Evolutionary conservation across 2,797 vertebrate genomes (phyloP).

Genomic region (Neostethus bicornis): DNA sequence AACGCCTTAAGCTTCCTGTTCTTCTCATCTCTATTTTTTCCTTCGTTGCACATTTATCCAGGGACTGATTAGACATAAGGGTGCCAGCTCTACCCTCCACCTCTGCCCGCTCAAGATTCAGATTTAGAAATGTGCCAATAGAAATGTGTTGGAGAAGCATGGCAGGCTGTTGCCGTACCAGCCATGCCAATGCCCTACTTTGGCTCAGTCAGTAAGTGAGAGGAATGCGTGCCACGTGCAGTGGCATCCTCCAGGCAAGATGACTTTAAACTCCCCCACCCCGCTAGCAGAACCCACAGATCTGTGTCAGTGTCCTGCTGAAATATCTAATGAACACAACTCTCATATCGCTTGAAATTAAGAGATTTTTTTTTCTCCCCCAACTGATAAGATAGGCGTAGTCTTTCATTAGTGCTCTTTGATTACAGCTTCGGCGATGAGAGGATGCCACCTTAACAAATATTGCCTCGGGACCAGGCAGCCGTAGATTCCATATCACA

Average conservation of each 20-base stretch:
- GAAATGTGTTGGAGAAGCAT: too few relatives aligned
- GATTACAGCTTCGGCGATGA: conserved; percentile 55
- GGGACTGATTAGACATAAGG: conserved; percentile 46
- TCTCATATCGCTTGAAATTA: conserved; percentile 70
- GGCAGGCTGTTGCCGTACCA: conserved; percentile 30
- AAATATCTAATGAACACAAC: conserved; percentile 69
- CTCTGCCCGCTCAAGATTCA: conserved; percentile 34
- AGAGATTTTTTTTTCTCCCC: conserved; percentile 21
- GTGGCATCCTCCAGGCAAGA: conserved; percentile 61
- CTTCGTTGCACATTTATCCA: conserved; percentile 33
- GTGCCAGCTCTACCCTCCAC: conserved; percentile 43
- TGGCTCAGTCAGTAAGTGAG: conserved; percentile 42
- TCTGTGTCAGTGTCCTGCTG: conserved; percentile 74
- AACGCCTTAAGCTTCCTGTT: too few relatives aligned
- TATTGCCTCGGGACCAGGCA: conserved; percentile 41
- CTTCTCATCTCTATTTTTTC: conserved; percentile 18
- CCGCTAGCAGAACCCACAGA: conserved; percentile 68
- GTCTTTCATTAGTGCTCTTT: conserved; percentile 59
- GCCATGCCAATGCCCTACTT: conserved; percentile 73
- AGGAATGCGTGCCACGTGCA: conserved; percentile 56
- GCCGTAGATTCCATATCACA: conserved; percentile 55
- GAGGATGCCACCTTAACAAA: conserved; percentile 41
- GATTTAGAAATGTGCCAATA: conserved; percentile 61
- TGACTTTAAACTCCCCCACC: conserved; percentile 69
- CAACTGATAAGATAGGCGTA: conserved; percentile 51